Conservation (phyloP, 2,113 vertebrate genomes). For the Psammodynastes pulverulentus region DNA sequence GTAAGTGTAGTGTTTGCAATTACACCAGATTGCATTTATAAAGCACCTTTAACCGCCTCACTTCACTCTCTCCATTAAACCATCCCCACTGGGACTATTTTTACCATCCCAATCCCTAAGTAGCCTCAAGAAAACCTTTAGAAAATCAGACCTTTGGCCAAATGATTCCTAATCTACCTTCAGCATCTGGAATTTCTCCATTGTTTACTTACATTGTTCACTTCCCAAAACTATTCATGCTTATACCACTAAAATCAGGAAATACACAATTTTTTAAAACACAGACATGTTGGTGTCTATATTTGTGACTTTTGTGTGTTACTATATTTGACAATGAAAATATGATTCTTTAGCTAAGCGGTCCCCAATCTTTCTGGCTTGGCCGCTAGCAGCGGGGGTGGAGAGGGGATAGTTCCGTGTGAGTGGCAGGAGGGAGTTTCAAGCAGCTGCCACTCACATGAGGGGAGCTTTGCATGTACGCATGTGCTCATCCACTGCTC, state of each 20-base stretch:
- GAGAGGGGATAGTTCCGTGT: neutral
- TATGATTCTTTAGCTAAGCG: conserved; percentile 12
- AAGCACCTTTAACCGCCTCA: conserved; percentile 54
- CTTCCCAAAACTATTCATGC: conserved; percentile 12
- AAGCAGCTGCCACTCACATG: neutral
- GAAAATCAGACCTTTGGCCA: conserved; percentile 46
- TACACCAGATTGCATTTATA: conserved; percentile 65
- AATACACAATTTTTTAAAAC: conserved; percentile 22
- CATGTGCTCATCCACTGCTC: neutral
- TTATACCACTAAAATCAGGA: conserved; percentile 33
- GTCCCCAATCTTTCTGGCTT: neutral
- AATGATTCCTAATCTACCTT: conserved; percentile 49
- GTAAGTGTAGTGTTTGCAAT: conserved; percentile 62
- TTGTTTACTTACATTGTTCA: neutral
- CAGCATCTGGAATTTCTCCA: conserved; percentile 31
- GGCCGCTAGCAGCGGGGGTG: fast-evolving
- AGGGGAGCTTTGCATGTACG: neutral
- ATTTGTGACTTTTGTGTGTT: neutral
- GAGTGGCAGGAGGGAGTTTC: neutral
- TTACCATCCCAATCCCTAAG: conserved; percentile 48
- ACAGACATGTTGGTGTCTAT: conserved; percentile 22
- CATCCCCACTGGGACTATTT: conserved; percentile 49
- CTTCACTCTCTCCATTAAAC: conserved; percentile 55
- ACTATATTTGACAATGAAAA: conserved; percentile 10
- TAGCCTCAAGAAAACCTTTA: conserved; percentile 51